Percentiles rank a stretch among this genome's conserved stretches.
Conservation (phyloP, 1,140 invertebrate genomes). For the Brachionus plicatilis region DNA sequence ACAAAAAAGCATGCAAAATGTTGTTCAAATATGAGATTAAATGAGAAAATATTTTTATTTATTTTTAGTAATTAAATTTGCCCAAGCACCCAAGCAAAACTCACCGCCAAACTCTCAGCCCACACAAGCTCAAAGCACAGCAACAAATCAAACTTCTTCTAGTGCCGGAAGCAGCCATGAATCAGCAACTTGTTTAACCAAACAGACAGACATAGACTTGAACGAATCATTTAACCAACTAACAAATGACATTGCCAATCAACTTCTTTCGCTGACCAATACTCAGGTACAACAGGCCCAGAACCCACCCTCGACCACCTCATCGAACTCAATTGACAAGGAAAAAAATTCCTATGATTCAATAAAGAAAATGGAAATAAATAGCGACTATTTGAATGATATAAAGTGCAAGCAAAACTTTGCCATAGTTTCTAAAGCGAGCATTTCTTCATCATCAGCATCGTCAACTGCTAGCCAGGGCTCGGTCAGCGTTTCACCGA, state of each 20-base stretch:
- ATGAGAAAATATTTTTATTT: background rate
- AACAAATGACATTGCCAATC: constrained; percentile 30
- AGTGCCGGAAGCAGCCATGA: background rate
- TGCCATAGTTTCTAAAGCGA: background rate
- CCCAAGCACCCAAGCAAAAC: constrained; percentile 18
- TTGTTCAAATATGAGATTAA: background rate
- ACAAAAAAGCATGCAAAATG: background rate
- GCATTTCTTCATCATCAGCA: background rate
- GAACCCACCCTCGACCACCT: background rate
- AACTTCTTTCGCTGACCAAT: background rate
- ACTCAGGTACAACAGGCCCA: background rate
- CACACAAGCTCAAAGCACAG: background rate
- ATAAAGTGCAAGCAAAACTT: background rate
- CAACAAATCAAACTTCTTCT: background rate
- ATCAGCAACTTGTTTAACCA: constrained; percentile 6
- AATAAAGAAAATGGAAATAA: background rate
- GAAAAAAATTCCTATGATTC: constrained; percentile 5
- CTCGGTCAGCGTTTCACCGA: background rate
- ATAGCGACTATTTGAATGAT: background rate
- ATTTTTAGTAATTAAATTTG: background rate
- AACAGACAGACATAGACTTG: background rate
- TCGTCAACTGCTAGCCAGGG: background rate
- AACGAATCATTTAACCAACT: constrained; percentile 24
- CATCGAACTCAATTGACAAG: background rate
- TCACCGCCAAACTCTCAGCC: background rate